Percentiles rank a stretch among this genome's conserved stretches.
Conservation (phyloP, 1,140 invertebrate genomes). For the Leucophenga varia region DNA sequence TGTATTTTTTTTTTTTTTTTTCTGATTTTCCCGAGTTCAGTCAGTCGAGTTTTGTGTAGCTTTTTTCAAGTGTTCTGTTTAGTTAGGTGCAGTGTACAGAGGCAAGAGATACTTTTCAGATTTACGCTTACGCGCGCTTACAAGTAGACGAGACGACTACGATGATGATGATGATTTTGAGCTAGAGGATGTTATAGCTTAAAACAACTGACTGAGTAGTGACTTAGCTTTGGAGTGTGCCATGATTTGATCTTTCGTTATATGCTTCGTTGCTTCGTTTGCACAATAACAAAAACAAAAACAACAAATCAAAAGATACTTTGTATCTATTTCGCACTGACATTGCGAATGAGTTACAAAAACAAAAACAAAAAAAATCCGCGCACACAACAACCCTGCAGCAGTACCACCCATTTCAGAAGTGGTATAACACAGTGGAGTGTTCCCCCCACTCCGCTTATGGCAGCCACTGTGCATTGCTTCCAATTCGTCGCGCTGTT, state of each 20-base stretch:
- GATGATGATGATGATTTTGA: too few relatives aligned
- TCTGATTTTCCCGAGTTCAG: too few relatives aligned
- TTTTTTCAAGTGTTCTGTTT: neutral
- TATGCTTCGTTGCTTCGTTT: slow-evolving; percentile 38
- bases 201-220: too few relatives aligned
- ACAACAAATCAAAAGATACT: too few relatives aligned
- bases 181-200: slow-evolving; percentile 5
- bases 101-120: neutral
- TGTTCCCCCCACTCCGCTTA: neutral
- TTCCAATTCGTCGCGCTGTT: slow-evolving; percentile 53
- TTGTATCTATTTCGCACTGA: too few relatives aligned
- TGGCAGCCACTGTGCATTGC: slow-evolving; percentile 41
- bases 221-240: slow-evolving; percentile 21
- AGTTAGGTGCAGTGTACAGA: neutral
- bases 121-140: slow-evolving; percentile 21
- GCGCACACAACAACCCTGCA: too few relatives aligned
- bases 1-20: too few relatives aligned
- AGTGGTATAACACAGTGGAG: slow-evolving; percentile 25
- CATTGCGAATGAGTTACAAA: too few relatives aligned
- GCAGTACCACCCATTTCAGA: slow-evolving; percentile 12
- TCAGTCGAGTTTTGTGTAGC: too few relatives aligned
- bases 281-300: neutral
- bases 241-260: slow-evolving; percentile 30
- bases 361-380: too few relatives aligned
- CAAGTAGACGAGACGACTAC: too few relatives aligned